These are phyloP conservation scores for Labrus mixtus DNA, from an alignment of 2,113 vertebrate genomes.

Conservation along the genomic window DNA sequence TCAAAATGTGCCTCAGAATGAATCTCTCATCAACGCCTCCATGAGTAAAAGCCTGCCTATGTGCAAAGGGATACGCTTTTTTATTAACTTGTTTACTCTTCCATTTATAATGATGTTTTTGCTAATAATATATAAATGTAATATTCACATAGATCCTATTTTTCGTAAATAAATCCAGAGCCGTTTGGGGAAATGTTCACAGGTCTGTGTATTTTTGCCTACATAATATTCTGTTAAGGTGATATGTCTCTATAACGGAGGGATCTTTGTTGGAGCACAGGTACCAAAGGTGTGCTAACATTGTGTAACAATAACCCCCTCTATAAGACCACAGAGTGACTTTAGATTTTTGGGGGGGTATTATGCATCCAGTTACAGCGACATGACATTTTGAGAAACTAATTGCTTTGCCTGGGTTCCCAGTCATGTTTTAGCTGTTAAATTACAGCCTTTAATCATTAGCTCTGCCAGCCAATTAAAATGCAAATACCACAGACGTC, in stretches of 20 bases:
- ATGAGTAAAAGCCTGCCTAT: constrained; percentile 31
- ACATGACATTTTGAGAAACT: constrained; percentile 58
- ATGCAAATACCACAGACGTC: constrained; percentile 45
- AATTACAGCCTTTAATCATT: constrained; percentile 51
- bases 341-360: constrained; percentile 8
- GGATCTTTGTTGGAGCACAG: constrained; percentile 18
- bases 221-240: constrained; percentile 11
- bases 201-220: too few relatives aligned
- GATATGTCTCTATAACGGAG: constrained; percentile 11
- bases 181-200: background rate
- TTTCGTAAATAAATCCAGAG: constrained; percentile 13
- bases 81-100: constrained; percentile 56
- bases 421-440: constrained; percentile 49
- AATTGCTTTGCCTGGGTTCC: constrained; percentile 42
- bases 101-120: constrained; percentile 63
- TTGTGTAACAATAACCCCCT: constrained; percentile 13
- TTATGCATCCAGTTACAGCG: constrained; percentile 41
- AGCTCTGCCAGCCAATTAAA: constrained; percentile 48
- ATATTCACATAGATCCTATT: constrained; percentile 16
- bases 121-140: constrained; percentile 20
- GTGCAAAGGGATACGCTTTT: background rate
- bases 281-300: constrained; percentile 32
- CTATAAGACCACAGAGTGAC: constrained; percentile 19
- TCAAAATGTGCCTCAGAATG: constrained; percentile 33
- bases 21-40: constrained; percentile 23